These are phyloP conservation scores for Eidolon helvum DNA, from an alignment of 2,113 vertebrate genomes.

Conservation along the genomic window DNA sequence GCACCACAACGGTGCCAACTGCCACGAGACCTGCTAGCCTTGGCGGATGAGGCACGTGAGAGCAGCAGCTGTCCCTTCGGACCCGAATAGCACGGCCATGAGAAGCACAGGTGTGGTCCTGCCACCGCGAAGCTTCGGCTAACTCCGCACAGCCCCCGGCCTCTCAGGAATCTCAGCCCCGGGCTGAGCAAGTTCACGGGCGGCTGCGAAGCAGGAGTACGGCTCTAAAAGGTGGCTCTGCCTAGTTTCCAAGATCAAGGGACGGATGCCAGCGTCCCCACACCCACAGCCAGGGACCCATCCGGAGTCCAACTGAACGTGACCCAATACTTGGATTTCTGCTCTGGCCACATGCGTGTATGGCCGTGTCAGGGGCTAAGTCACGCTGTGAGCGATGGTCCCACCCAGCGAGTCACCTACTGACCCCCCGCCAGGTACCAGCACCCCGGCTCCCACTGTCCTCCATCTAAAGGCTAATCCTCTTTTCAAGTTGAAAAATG, in stretches of 20 bases:
- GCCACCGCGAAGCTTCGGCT: neutral
- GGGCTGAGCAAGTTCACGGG: neutral
- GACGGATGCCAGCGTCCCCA: neutral
- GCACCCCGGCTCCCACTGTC: neutral
- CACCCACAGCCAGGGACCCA: rapidly evolving
- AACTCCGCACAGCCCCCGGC: neutral
- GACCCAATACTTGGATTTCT: neutral
- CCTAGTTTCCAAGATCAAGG: neutral
- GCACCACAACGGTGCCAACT: neutral
- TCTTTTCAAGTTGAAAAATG: neutral
- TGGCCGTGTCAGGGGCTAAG: neutral
- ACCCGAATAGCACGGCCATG: neutral
- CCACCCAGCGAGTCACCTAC: rapidly evolving
- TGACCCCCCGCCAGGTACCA: neutral
- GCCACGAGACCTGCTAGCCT: neutral
- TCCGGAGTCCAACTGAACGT: neutral
- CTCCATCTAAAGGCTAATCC: neutral
- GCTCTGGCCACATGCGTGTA: neutral
- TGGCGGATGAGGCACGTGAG: too few species aligned
- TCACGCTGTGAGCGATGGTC: neutral
- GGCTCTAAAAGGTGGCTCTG: neutral
- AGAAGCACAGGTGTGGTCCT: neutral
- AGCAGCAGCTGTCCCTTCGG: neutral
- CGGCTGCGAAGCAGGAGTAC: neutral
- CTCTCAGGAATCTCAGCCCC: neutral